phyloP scores from a whole-genome alignment of 2,113 vertebrate genomes.

The Nesogale talazaci region DNA sequence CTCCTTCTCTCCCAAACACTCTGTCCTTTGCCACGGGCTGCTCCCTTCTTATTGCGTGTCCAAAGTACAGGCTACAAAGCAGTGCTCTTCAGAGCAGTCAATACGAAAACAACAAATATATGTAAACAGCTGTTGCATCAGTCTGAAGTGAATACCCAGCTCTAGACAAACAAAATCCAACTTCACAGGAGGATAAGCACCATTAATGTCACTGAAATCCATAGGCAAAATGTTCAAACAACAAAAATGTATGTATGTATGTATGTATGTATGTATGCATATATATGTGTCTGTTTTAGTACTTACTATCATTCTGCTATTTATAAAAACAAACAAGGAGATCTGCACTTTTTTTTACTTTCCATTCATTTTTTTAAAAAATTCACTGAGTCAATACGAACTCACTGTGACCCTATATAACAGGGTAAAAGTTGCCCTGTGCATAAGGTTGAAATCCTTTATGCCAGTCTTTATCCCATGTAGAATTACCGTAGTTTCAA shows the following conservation, averaged over 20 bases:
- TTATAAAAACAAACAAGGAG: background rate
- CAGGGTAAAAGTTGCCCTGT: too few relatives aligned
- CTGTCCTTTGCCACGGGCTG: too few relatives aligned
- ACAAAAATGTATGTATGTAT: background rate
- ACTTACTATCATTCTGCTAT: too few relatives aligned
- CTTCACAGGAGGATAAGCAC: background rate
- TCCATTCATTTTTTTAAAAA: background rate
- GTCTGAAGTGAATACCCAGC: background rate
- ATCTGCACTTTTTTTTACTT: constrained; percentile 1
- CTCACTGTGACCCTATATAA: too few relatives aligned
- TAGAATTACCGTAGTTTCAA: too few relatives aligned
- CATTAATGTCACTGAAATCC: background rate
- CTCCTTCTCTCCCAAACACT: too few relatives aligned
- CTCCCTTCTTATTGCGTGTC: too few relatives aligned
- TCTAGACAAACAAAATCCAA: background rate
- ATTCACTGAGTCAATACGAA: too few relatives aligned
- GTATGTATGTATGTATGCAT: background rate
- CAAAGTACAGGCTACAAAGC: background rate
- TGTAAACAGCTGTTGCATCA: background rate
- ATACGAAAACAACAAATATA: background rate
- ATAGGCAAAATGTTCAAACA: background rate
- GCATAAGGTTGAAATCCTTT: too few relatives aligned
- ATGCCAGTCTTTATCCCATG: too few relatives aligned
- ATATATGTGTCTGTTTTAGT: background rate
- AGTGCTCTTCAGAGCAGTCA: background rate